Base-by-base conservation (phyloP, 2,888 invertebrate species). In the Melieria crassipennis region DNA sequence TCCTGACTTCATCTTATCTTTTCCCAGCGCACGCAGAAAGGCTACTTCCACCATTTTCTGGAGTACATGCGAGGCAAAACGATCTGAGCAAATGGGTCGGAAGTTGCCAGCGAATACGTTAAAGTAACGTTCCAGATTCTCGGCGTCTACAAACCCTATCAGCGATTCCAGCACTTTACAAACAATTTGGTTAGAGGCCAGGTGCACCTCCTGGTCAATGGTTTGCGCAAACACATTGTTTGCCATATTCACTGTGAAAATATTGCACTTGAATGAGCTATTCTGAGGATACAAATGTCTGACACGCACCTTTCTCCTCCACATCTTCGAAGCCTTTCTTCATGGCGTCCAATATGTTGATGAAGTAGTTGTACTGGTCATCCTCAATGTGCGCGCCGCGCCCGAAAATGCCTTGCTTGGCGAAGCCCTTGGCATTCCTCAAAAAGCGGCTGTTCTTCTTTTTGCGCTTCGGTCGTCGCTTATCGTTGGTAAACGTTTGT, bases 131-230 rank as follows among this genome's bases (percentile, higher is more conserved):
- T 91, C 89, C 13, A 95, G 83, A 69, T 90, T 89, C 64, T 89
- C 88, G 1, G 91, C 88, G 73, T 89, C 90, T 1, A 92, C 90
- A 73, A 90, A 91, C 0, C 92, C 92, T 0, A 95, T 84, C 0
- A 95, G 86, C n/a, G 90, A 88, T 81, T 96, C 95, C 2, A 96
- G 87, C 0, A 93, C 91, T 76, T 93, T 88, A 64, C 93, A 94
- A 0, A 93, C 94, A 0, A 95, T 89, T 85, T 95, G 95, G 86
- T 96, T 96, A 6, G 92, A 91, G 0, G 92, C 89, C 56, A 92
- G 89, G 56, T 92, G 90, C 0, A 94, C 85, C 86, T 95, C 95
- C 74, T 91, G 89, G 0, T 89, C 91, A 75, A 89, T 88, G 0
- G 92, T 93, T 80, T 93, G 90, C 75, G 92, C 91, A 69, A 94